A percentile compares a stretch with the other conserved stretches of the same genome.
These are phyloP conservation scores for Pyrrhia umbra DNA, from an alignment of 2,888 invertebrate species.

Conservation along the genomic window DNA sequence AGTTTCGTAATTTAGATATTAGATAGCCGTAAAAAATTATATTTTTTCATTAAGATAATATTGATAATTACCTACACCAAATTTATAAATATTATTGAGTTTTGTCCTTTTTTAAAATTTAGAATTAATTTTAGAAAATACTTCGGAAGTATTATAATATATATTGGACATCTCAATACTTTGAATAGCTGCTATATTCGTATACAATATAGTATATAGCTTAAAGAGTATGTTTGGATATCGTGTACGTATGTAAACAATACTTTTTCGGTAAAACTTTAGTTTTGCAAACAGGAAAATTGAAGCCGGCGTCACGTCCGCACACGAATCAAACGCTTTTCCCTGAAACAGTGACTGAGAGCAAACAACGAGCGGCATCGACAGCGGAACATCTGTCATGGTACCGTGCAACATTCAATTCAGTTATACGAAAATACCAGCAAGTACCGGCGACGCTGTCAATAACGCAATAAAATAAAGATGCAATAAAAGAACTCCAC, in stretches of 20 bases:
- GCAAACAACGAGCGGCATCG: conserved; percentile 46
- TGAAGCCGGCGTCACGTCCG: conserved; percentile 30
- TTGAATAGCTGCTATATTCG: too few relatives aligned
- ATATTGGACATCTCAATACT: too few relatives aligned
- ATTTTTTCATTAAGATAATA: too few relatives aligned
- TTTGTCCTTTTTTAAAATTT: too few relatives aligned
- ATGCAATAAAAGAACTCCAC: conserved; percentile 77
- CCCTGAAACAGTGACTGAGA: conserved; percentile 42
- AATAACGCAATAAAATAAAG: conserved; percentile 68
- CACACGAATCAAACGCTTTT: conserved; percentile 48
- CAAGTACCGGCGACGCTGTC: conserved; percentile 53
- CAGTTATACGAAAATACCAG: conserved; percentile 55
- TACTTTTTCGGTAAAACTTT: conserved; percentile 19
- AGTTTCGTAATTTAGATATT: not conserved
- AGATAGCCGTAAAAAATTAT: too few relatives aligned
- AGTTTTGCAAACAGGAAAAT: conserved; percentile 28
- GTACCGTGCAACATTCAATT: conserved; percentile 57
- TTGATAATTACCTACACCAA: too few relatives aligned
- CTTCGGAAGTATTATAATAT: too few relatives aligned
- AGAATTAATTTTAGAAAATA: too few relatives aligned
- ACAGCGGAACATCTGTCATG: conserved; percentile 54
- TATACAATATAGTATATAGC: too few relatives aligned
- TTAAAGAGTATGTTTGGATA: not conserved
- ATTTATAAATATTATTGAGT: too few relatives aligned
- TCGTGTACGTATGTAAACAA: not conserved